Base-by-base conservation (phyloP, 2,888 invertebrate species). In the Heteromurus nitidus region DNA sequence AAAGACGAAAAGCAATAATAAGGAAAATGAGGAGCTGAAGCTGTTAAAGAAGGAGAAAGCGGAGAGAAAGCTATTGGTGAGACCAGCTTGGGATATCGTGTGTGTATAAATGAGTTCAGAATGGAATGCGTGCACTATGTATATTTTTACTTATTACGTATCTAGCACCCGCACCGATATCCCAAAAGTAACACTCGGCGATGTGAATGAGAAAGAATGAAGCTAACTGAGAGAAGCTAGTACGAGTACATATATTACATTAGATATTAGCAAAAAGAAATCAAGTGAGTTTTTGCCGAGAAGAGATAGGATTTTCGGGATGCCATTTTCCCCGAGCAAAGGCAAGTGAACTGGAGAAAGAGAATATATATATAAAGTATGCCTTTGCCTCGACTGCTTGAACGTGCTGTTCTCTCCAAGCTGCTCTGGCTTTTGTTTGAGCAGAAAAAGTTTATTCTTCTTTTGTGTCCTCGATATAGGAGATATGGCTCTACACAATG, bases 1-100 rank as follows among this genome's bases (percentile, higher is more conserved):
- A n/a, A n/a, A n/a, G n/a, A n/a, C n/a, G 67, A 67, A 65, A 58
- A 75, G 74, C 64, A 74, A 64, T 53, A 65, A 74, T 64, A 74
- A 74, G 31, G 74, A 53, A 65, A 65, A 74, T 68, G 75, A 65
- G 55, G 42, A 64, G 55, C 47, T 47, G 47, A n/a, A 36, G 36
- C 64, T 42, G 42, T n/a, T 22, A 75, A 42, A 28, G 36, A 64
- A 5, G 18, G n/a, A 65, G 65, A 65, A 20, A 65, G 53, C 0
- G 28, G 22, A 55, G 60, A 22, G 20, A 68, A 18, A 30, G 26
- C n/a, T n/a, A n/a, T n/a, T n/a, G n/a, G n/a, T n/a, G n/a, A n/a
- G n/a, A n/a, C n/a, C n/a, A n/a, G n/a, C n/a, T n/a, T n/a, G n/a
- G n/a, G n/a, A n/a, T n/a, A n/a, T n/a, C n/a, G n/a, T n/a, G n/a